Base-by-base conservation (phyloP, 2,888 invertebrate species). In the Augiades crinisus region DNA sequence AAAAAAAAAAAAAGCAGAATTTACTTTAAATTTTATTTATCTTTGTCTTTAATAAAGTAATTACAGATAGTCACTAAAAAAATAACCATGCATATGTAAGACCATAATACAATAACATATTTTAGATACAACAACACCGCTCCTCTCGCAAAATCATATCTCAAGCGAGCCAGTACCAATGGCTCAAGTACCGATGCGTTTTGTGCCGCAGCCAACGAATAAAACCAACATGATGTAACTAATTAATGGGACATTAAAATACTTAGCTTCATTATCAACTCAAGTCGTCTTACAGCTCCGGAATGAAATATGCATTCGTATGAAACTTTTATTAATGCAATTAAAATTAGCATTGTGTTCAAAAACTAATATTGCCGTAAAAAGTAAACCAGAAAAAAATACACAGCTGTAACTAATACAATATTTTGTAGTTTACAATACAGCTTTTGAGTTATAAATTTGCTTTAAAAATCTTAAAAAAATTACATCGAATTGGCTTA, bases 1-100 rank as follows among this genome's bases (percentile, higher is more conserved):
- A 50, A 65, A 70, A 61, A 58, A 63, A 75, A 78, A 81, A 65
- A 38, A 65, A 61, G 59, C 60, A 58, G 71, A 76, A 81, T 84
- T 85, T 84, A 83, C 81, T 85, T 86, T 69, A 83, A 85, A 81
- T 84, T 87, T 87, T 87, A 86, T 88, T 49, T 87, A 88, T 87
- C 86, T 88, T 87, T 87, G 88, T 89, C 85, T 89, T 89, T 84
- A 86, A 88, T 88, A 88, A 88, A 88, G 87, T 89, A 88, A 87
- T 88, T 89, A 89, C 84, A 88, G 88, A 82, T 86, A 88, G 87
- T 87, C 88, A 86, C 87, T 89, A 88, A 87, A 87, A 85, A 87
- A 89, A 87, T 86, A 88, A 89, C 85, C 87, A 88, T 88, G 87
- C 88, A 81, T 86, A 86, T 85, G 79, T 79, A 84, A 80, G 84